Conservation (phyloP, 1,140 invertebrate genomes). For the Varroa destructor region DNA sequence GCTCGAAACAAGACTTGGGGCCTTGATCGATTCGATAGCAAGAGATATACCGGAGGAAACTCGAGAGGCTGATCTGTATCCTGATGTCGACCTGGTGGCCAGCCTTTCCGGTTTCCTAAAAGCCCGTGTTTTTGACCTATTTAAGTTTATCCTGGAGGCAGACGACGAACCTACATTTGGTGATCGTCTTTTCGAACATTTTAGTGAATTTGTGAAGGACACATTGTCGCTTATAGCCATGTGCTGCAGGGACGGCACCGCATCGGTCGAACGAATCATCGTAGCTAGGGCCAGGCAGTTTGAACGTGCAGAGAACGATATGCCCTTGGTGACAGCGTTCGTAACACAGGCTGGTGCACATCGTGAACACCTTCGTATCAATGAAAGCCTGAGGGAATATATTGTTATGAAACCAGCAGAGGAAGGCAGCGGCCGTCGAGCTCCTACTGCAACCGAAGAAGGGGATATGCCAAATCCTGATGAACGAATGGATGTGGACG, state of each 20-base stretch:
- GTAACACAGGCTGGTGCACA: too few species aligned
- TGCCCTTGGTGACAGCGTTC: too few species aligned
- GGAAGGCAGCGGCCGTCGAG: too few species aligned
- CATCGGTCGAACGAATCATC: conserved; percentile 5
- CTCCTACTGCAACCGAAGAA: too few species aligned
- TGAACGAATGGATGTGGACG: too few species aligned
- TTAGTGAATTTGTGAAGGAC: neutral
- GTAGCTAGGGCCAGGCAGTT: conserved; percentile 4
- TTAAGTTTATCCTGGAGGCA: neutral
- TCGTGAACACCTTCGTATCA: too few species aligned
- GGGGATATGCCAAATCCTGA: too few species aligned
- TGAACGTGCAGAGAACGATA: neutral
- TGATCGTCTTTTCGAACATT: neutral
- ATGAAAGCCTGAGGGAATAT: too few species aligned
- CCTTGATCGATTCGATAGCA: too few species aligned
- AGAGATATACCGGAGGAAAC: neutral
- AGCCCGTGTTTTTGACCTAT: neutral
- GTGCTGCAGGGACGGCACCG: conserved; percentile 3
- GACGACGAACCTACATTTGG: conserved; percentile 9
- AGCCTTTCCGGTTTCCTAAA: neutral
- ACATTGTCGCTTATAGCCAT: neutral
- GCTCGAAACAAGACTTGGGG: neutral
- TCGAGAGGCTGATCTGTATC: neutral
- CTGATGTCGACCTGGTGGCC: neutral
- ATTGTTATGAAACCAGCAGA: too few species aligned